Base-by-base conservation (phyloP, 1,140 invertebrate species). In the Uloborus diversus region DNA sequence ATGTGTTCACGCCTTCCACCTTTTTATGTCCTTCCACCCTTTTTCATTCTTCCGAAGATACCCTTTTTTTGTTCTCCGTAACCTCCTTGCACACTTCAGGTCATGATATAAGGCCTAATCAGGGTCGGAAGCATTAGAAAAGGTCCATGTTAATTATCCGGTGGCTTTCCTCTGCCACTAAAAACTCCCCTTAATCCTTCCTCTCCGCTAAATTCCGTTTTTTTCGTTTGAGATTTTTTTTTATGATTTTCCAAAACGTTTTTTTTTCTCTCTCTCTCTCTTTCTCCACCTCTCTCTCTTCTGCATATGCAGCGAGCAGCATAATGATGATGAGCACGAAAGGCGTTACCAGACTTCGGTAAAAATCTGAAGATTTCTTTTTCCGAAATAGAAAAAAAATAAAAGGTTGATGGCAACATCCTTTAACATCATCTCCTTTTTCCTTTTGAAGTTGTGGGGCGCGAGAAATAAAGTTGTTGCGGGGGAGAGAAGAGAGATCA, bases 281-380 rank as follows among this genome's bases (percentile, higher is more conserved):
- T n/a, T 64, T 28, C 4, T 28, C n/a, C n/a, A 11, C n/a, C 56
- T 59, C 56, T 28, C 23, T 28, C 25, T 30, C 32, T n/a, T 30
- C 27, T 11, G 25, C 56, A 30, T 30, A 59, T 7, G 9, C n/a
- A 28, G 17, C 56, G 7, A 11, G 49, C 51, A 4, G 9, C 25
- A 30, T 71, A 71, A 71, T 71, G 69, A 71, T 71, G 69, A 71
- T 71, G 69, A 71, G 69, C 69, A 71, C 56, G 69, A 20, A 71
- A 71, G 25, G 53, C 25, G 33, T 59, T 59, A 30, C 56, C 53
- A 33, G 28, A 25, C 23, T 9, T 56, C 27, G 42, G 66, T 28
- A 37, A 66, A 37, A 69, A 35, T 53, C 32, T 69, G 9, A 30
- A 56, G 23, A 56, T 56, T n/a, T n/a, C n/a, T n/a, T n/a, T n/a